Conservation (phyloP, 2,797 vertebrate genomes). For the Rhinichthys osculus region DNA sequence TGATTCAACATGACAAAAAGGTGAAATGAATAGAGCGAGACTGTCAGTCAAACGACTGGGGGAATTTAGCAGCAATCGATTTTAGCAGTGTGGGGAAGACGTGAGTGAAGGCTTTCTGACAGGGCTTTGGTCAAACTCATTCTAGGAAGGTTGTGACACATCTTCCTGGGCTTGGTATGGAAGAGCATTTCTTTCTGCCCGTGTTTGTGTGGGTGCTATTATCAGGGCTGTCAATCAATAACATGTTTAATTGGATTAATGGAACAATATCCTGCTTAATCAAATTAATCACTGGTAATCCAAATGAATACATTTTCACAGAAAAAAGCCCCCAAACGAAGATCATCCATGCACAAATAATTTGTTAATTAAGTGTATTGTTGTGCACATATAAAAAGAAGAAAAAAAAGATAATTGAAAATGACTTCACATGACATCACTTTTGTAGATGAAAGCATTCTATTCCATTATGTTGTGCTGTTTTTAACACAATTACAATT, state of each 20-base stretch:
- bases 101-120: slow-evolving; percentile 23
- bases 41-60: slow-evolving; percentile 47
- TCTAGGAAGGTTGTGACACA: not conserved
- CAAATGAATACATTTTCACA: not conserved
- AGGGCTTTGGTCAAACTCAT: slow-evolving; percentile 43
- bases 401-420: not conserved
- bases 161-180: not conserved
- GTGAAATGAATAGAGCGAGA: slow-evolving; percentile 39
- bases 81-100: slow-evolving; percentile 34
- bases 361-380: not conserved
- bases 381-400: not conserved
- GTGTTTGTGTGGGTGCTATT: not conserved
- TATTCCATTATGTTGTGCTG: not conserved
- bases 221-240: not conserved
- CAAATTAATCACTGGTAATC: not conserved
- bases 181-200: not conserved
- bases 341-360: not conserved
- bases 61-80: slow-evolving; percentile 52
- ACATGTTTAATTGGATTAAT: not conserved
- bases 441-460: not conserved
- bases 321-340: not conserved
- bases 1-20: slow-evolving; percentile 54
- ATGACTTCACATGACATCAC: not conserved
- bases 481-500: not conserved
- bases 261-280: not conserved